Evolutionary conservation across 2,113 vertebrate species (phyloP).

Genomic region (Meriones unguiculatus): DNA sequence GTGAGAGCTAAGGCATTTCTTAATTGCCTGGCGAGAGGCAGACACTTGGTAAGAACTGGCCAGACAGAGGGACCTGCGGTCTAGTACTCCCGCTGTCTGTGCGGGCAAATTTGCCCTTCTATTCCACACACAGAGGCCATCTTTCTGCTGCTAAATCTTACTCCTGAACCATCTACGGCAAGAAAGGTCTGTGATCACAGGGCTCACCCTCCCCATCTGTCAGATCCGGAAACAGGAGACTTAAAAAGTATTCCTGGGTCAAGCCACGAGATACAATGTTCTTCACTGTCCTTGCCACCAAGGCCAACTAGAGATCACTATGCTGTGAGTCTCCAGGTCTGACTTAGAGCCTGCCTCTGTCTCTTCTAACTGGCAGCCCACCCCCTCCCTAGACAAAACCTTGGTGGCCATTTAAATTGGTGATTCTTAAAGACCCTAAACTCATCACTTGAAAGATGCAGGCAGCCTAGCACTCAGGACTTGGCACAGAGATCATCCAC

Average conservation of each 20-base stretch:
- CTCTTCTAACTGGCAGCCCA: slow-evolving; percentile 5
- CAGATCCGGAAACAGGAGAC: not conserved
- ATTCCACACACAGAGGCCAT: not conserved
- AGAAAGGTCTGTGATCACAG: not conserved
- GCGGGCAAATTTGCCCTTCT: not conserved
- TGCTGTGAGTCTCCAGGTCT: not conserved
- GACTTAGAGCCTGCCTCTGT: not conserved
- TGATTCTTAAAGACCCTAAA: not conserved
- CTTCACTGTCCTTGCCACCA: not conserved
- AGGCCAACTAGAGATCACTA: not conserved
- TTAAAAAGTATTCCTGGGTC: not conserved
- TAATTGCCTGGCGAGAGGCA: not conserved
- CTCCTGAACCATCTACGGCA: not conserved
- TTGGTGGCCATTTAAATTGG: slow-evolving; percentile 50
- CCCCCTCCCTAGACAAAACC: slow-evolving; percentile 49
- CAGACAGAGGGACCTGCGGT: not conserved
- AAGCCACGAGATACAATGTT: not conserved
- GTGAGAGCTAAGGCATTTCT: not conserved
- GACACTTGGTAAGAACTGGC: not conserved
- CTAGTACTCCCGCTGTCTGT: not conserved
- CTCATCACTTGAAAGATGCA: not conserved
- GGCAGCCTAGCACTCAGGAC: not conserved
- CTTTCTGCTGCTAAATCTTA: not conserved
- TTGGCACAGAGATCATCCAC: not conserved
- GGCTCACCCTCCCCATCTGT: not conserved